Percentiles rank a stretch among this genome's conserved stretches.
phyloP scores from a whole-genome alignment of 2,797 vertebrate species.

The Catamblyrhynchus diadema region DNA sequence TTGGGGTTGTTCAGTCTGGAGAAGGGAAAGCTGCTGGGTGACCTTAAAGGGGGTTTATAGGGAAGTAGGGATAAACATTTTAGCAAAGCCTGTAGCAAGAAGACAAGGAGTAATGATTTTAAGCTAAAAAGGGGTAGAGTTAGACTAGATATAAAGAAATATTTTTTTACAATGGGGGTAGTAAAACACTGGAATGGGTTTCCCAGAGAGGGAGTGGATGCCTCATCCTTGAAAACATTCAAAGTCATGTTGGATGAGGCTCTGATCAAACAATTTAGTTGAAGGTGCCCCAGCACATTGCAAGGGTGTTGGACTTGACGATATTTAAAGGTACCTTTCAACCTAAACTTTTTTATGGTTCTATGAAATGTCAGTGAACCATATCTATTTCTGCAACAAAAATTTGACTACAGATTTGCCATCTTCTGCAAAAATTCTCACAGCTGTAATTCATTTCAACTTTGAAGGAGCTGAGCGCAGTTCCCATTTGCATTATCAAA shows the following conservation, averaged over 20 bases:
- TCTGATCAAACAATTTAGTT: not conserved
- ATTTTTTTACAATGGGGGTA: rapidly evolving
- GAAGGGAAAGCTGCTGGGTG: not conserved
- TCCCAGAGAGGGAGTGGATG: not conserved
- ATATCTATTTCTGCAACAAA: not conserved
- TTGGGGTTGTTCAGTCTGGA: not conserved
- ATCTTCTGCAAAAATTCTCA: not conserved
- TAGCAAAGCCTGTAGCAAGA: not conserved
- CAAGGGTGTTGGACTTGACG: not conserved
- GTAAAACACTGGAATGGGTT: not conserved
- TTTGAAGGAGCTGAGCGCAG: not conserved
- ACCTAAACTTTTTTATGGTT: not conserved
- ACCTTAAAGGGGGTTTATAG: not conserved
- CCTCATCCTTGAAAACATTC: not conserved
- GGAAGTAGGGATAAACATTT: not conserved
- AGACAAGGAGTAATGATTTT: not conserved
- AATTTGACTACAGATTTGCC: not conserved
- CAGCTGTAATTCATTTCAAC: not conserved
- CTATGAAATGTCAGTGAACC: not conserved
- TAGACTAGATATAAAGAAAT: not conserved
- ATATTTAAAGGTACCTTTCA: not conserved
- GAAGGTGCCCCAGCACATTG: not conserved
- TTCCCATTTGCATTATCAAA: not conserved
- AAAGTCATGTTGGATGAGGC: not conserved
- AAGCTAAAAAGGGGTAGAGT: not conserved